Percentiles rank a stretch among this genome's conserved stretches.
Conservation (phyloP, 2,113 vertebrate species). For the Accipiter cooperii region DNA sequence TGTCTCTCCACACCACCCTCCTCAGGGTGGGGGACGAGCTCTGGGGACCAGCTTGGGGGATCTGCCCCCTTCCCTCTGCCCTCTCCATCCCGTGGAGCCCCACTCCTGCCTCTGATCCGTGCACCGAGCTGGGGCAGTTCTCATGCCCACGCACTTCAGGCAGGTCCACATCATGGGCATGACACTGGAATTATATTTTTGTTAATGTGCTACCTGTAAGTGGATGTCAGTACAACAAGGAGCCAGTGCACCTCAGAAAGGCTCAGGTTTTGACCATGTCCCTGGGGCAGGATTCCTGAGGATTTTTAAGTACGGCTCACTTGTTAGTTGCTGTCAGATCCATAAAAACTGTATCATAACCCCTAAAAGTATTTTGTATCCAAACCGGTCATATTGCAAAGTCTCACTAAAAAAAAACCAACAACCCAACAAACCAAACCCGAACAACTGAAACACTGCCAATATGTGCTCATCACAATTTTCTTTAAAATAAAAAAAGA, state of each 20-base stretch:
- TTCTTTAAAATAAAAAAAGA: background rate
- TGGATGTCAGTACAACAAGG: background rate
- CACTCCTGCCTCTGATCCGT: background rate
- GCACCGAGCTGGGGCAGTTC: background rate
- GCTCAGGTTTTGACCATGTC: background rate
- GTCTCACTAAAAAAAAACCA: background rate
- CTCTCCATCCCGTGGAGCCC: background rate
- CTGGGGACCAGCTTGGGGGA: background rate
- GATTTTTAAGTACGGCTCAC: background rate
- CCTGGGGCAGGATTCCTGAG: background rate
- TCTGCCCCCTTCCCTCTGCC: background rate
- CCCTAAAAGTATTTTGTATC: background rate
- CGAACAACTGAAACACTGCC: background rate
- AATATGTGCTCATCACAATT: background rate
- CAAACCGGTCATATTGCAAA: background rate
- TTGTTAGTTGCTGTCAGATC: slow-evolving; percentile 7
- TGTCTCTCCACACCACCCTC: background rate
- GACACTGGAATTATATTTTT: slow-evolving; percentile 12
- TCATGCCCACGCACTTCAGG: accelerated
- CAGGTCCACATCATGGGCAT: background rate
- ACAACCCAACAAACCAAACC: background rate
- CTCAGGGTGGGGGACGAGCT: accelerated
- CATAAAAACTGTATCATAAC: background rate
- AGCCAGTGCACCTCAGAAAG: background rate
- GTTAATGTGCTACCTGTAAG: slow-evolving; percentile 21